These are phyloP conservation scores for Callimorpha dominula DNA, from an alignment of 2,888 invertebrate species.

Conservation along the genomic window DNA sequence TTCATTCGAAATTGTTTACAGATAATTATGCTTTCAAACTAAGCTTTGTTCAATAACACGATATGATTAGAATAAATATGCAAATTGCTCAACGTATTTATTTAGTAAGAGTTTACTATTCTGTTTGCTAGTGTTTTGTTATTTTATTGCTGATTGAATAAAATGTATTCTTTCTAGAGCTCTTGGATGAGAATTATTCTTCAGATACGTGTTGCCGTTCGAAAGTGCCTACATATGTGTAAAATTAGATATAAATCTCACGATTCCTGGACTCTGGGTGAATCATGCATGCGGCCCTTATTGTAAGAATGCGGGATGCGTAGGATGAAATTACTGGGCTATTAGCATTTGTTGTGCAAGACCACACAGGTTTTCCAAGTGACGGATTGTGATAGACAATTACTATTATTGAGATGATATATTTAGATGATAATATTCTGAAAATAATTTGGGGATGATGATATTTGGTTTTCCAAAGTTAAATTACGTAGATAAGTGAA, in stretches of 20 bases:
- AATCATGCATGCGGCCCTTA: constrained; percentile 41
- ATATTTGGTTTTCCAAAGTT: too few species aligned
- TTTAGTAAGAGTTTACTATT: constrained; percentile 3
- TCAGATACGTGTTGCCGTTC: constrained; percentile 34
- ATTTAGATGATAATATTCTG: background rate
- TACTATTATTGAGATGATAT: background rate
- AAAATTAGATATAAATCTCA: constrained; percentile 46
- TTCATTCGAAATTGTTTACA: background rate
- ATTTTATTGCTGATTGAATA: constrained; percentile 37
- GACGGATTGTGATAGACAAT: background rate
- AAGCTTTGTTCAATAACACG: constrained; percentile 11
- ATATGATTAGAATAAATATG: constrained; percentile 23
- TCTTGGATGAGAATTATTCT: constrained; percentile 35
- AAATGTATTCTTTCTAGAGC: constrained; percentile 20
- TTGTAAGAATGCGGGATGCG: constrained; percentile 43
- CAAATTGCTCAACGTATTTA: constrained; percentile 12
- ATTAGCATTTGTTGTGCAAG: constrained; percentile 44
- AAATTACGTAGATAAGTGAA: too few species aligned
- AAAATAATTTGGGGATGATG: too few species aligned
- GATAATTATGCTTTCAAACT: background rate
- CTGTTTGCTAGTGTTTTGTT: constrained; percentile 27
- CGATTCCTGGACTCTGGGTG: constrained; percentile 50
- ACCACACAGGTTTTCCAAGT: constrained; percentile 34
- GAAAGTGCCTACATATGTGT: constrained; percentile 33
- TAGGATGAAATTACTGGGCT: constrained; percentile 44